Evolutionary conservation across 2,113 vertebrate species (phyloP).

Genomic region (Platanista minor): DNA sequence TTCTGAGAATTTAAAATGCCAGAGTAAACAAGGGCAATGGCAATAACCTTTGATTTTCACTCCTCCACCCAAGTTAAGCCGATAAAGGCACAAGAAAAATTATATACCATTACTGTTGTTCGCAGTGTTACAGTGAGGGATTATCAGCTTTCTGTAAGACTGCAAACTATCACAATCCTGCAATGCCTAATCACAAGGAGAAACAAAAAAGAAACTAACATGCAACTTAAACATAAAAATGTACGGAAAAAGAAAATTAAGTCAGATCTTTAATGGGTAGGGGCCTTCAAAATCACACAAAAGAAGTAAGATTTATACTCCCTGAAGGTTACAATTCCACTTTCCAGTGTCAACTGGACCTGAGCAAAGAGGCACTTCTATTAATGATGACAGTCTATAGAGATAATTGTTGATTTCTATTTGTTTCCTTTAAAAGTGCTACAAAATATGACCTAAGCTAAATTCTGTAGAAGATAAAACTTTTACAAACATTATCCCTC

Average conservation of each 20-base stretch:
- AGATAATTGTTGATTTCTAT: not conserved
- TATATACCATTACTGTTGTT: slow-evolving; percentile 32
- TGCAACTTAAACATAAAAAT: slow-evolving; percentile 27
- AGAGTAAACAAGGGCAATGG: slow-evolving; percentile 61
- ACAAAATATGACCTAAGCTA: not conserved
- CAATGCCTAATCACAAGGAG: slow-evolving; percentile 18
- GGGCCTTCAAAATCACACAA: slow-evolving; percentile 26
- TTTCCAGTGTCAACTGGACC: not conserved
- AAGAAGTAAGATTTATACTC: not conserved
- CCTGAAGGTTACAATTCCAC: not conserved
- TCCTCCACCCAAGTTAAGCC: slow-evolving; percentile 36
- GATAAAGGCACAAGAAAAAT: slow-evolving; percentile 41
- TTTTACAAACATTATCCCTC: not conserved
- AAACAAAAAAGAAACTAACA: slow-evolving; percentile 31
- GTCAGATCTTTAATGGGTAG: slow-evolving; percentile 7
- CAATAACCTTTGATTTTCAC: slow-evolving; percentile 56
- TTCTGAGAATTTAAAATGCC: slow-evolving; percentile 16
- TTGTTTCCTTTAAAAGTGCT: not conserved
- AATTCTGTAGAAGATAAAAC: not conserved
- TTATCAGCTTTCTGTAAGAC: slow-evolving; percentile 18
- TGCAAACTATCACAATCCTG: slow-evolving; percentile 16
- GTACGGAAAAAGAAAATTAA: not conserved
- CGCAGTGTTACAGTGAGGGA: not conserved
- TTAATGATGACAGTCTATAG: not conserved
- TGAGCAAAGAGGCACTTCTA: not conserved